Evolutionary conservation across 2,113 vertebrate species (phyloP).

Genomic region (Chamaetylas fuelleborni): DNA sequence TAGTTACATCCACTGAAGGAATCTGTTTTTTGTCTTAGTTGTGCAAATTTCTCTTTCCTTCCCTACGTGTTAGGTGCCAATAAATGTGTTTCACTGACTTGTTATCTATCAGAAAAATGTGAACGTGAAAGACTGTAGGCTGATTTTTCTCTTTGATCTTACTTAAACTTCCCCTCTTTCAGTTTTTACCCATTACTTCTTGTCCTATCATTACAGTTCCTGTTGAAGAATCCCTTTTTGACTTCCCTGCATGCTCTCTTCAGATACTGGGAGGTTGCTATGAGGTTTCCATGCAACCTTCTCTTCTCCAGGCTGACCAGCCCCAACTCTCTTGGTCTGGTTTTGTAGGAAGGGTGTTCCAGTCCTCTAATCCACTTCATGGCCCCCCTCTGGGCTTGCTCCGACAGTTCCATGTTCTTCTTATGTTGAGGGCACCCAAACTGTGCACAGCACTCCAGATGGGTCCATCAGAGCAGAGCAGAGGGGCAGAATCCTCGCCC

Average conservation of each 20-base stretch:
- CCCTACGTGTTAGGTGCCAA: rapidly evolving
- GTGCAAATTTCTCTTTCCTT: neutral
- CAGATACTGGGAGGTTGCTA: too few species aligned
- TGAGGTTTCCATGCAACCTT: neutral
- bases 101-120: neutral
- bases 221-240: neutral
- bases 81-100: neutral
- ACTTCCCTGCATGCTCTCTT: neutral
- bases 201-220: neutral
- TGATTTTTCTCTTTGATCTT: neutral
- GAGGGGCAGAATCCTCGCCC: neutral
- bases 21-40: neutral
- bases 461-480: neutral
- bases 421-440: neutral
- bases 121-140: neutral
- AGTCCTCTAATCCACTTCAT: neutral
- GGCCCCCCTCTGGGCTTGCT: neutral
- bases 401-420: neutral
- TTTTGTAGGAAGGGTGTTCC: neutral
- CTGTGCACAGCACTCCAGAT: neutral
- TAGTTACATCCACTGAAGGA: neutral
- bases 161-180: neutral
- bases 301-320: neutral
- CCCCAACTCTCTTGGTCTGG: neutral
- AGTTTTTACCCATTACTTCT: neutral